Conservation (phyloP, 2,888 invertebrate species). For the Tholera decimalis region DNA sequence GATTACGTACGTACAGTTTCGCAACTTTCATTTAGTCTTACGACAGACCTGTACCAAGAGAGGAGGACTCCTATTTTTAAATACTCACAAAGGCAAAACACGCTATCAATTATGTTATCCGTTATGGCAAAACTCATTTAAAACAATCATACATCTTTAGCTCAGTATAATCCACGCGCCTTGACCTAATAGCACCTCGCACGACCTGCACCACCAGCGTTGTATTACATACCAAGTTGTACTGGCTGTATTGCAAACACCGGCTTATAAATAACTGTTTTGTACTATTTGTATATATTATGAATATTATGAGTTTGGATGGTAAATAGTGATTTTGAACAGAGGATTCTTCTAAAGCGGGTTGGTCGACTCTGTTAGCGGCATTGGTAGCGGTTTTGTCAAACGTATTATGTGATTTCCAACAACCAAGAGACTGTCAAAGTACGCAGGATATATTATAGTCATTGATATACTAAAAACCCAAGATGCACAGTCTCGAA, state of each 20-base stretch:
- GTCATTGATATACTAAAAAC: too few species aligned
- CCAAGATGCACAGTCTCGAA: too few species aligned
- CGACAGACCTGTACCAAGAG: neutral
- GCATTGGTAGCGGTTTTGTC: too few species aligned
- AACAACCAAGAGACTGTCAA: too few species aligned
- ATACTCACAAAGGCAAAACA: conserved; percentile 14
- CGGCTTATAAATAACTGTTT: conserved; percentile 14
- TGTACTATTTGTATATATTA: conserved; percentile 17
- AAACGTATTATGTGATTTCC: too few species aligned
- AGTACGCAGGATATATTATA: too few species aligned
- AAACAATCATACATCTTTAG: conserved; percentile 59
- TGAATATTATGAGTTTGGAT: neutral
- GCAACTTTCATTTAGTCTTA: neutral
- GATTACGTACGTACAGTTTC: too few species aligned
- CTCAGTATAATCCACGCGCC: conserved; percentile 45
- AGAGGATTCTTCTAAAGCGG: too few species aligned
- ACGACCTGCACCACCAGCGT: conserved; percentile 50
- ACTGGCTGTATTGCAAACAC: conserved; percentile 30
- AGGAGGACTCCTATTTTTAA: conserved; percentile 26
- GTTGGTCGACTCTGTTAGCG: too few species aligned
- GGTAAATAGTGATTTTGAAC: neutral
- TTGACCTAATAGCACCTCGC: conserved; percentile 56
- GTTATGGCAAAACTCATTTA: conserved; percentile 61
- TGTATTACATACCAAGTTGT: conserved; percentile 49
- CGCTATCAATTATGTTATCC: conserved; percentile 58